Evolutionary conservation across 2,888 invertebrate genomes (phyloP).

Genomic region (Drosophila austrosaltans): DNA sequence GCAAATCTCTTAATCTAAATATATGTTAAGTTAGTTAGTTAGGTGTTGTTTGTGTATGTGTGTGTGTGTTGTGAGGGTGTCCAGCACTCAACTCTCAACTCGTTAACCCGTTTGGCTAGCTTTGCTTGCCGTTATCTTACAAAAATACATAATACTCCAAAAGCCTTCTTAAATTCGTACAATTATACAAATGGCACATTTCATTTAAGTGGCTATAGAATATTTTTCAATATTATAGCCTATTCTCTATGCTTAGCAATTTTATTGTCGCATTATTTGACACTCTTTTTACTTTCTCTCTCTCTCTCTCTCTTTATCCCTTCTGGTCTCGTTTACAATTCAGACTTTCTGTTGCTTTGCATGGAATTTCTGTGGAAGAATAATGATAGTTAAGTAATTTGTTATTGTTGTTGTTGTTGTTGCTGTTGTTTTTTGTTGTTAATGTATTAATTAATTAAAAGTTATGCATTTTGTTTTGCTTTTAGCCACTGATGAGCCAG

Average conservation of each 20-base stretch:
- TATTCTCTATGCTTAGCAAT: slow-evolving; percentile 18
- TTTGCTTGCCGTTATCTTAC: slow-evolving; percentile 18
- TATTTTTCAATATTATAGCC: neutral
- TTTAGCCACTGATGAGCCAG: slow-evolving; percentile 76
- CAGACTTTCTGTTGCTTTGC: slow-evolving; percentile 67
- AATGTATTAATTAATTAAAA: slow-evolving; percentile 19
- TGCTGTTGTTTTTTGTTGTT: slow-evolving; percentile 26
- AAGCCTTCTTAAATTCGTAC: slow-evolving; percentile 54
- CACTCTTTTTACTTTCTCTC: neutral
- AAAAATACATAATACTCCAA: slow-evolving; percentile 15
- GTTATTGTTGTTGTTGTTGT: slow-evolving; percentile 30
- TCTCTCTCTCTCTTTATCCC: neutral
- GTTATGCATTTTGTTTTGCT: slow-evolving; percentile 23
- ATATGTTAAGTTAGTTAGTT: neutral
- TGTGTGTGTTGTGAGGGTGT: slow-evolving; percentile 54
- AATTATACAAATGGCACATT: slow-evolving; percentile 36
- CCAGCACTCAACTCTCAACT: slow-evolving; percentile 57
- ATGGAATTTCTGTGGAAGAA: slow-evolving; percentile 47
- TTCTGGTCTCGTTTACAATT: slow-evolving; percentile 40
- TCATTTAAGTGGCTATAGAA: slow-evolving; percentile 7
- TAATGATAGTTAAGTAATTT: slow-evolving; percentile 6
- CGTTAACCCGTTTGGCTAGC: slow-evolving; percentile 26
- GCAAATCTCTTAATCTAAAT: slow-evolving; percentile 10
- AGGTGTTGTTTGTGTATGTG: neutral
- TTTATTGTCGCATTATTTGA: neutral